Conservation (phyloP, 2,113 vertebrate species). For the Nansenia antarctica region DNA sequence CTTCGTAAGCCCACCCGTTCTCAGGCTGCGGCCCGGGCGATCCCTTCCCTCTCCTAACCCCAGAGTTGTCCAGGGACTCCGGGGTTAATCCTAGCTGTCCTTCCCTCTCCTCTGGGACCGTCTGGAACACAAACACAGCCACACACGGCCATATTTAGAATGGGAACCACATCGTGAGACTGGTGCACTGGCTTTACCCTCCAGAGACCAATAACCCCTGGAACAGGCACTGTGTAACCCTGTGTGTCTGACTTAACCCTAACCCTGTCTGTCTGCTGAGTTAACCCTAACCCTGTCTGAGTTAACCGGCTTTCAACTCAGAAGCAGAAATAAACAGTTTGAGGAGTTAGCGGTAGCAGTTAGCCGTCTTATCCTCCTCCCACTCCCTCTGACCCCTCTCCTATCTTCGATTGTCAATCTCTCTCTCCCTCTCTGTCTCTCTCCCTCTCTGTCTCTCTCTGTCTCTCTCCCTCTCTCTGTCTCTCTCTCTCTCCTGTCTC, state of each 20-base stretch:
- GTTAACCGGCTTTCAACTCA: too few species aligned
- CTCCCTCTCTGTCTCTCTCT: conserved; percentile 2
- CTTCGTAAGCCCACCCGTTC: too few species aligned
- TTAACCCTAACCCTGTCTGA: too few species aligned
- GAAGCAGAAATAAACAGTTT: too few species aligned
- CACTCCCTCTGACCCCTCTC: background rate
- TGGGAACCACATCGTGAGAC: background rate
- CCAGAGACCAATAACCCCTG: too few species aligned
- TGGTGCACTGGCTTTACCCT: too few species aligned
- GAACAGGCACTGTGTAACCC: too few species aligned
- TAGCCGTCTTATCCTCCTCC: too few species aligned
- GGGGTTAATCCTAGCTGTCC: background rate
- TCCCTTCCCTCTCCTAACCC: too few species aligned
- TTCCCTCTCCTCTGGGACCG: background rate
- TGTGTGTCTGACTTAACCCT: too few species aligned
- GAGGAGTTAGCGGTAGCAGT: too few species aligned
- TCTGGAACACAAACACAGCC: background rate
- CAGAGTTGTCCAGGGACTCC: background rate
- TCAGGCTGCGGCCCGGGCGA: too few species aligned
- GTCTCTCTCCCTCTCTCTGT: background rate
- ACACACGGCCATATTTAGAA: background rate
- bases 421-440: conserved; percentile 2
- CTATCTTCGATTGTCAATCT: background rate
- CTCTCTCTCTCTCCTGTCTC: background rate
- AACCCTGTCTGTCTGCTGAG: background rate